Percentiles rank a stretch among this genome's conserved stretches.
phyloP scores from a whole-genome alignment of 2,797 vertebrate genomes.

The Hafferia zeledoni region DNA sequence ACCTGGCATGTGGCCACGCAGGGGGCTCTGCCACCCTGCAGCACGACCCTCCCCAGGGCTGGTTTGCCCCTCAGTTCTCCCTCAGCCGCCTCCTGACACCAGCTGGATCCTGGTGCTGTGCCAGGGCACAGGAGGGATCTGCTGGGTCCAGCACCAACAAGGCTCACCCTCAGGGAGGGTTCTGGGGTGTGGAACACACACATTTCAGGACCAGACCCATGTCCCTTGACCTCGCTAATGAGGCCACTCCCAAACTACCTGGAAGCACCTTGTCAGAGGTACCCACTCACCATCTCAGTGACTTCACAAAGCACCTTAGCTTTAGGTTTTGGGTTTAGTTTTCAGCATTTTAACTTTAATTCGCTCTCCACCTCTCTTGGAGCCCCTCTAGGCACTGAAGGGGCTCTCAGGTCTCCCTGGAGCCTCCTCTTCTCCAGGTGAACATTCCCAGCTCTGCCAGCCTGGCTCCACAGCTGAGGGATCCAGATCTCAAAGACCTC shows the following conservation, averaged over 20 bases:
- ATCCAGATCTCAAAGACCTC: background rate
- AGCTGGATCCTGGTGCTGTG: accelerated
- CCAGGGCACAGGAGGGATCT: accelerated
- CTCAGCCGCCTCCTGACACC: background rate
- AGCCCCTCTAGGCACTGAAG: background rate
- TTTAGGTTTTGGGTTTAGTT: background rate
- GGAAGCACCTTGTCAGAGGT: background rate
- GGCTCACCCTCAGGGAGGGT: background rate
- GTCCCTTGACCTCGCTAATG: background rate
- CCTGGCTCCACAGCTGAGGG: background rate
- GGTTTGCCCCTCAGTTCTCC: background rate
- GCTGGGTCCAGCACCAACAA: accelerated
- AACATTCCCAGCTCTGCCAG: background rate
- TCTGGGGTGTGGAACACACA: background rate
- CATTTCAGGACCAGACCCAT: background rate
- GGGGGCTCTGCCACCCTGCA: accelerated
- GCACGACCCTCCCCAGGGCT: accelerated
- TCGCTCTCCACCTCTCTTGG: background rate
- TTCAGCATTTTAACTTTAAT: background rate
- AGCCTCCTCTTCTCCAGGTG: background rate
- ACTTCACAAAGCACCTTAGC: background rate
- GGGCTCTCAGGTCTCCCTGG: background rate
- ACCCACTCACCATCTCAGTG: background rate
- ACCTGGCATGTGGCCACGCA: background rate
- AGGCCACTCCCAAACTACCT: background rate